Conservation (phyloP, 2,888 invertebrate species). For the Macroteleia sp. region DNA sequence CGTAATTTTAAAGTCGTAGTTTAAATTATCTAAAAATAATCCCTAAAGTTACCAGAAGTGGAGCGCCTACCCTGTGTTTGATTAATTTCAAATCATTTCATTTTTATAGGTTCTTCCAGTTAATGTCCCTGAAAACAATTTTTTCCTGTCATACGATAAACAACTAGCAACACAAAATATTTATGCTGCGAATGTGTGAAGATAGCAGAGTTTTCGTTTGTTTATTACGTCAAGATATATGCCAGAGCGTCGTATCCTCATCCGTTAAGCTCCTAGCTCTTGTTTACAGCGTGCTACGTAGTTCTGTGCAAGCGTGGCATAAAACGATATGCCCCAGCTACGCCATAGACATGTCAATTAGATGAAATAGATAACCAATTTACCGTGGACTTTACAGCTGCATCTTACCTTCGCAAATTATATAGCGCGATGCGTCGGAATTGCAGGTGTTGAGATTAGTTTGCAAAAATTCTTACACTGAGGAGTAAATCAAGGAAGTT, state of each 20-base stretch:
- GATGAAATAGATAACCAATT: conserved; percentile 21
- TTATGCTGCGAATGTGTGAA: not conserved
- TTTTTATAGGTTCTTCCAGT: too few relatives aligned
- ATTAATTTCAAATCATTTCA: too few relatives aligned
- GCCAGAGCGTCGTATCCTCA: conserved; percentile 11
- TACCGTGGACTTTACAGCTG: not conserved
- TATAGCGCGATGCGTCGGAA: not conserved
- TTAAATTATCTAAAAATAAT: too few relatives aligned
- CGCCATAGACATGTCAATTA: conserved; percentile 13
- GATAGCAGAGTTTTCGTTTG: conserved; percentile 9
- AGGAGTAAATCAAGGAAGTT: too few relatives aligned
- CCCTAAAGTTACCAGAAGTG: too few relatives aligned
- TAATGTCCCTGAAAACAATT: too few relatives aligned
- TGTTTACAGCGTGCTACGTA: conserved; percentile 2
- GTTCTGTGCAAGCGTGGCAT: conserved; percentile 11
- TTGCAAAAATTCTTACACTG: too few relatives aligned
- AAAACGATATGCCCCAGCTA: conserved; percentile 15
- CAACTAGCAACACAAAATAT: too few relatives aligned
- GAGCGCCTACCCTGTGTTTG: too few relatives aligned
- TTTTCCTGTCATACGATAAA: too few relatives aligned
- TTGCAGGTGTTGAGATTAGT: conserved; percentile 9
- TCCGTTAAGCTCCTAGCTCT: conserved; percentile 13
- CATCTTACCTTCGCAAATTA: not conserved
- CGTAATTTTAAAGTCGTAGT: too few relatives aligned
- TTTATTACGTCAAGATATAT: conserved; percentile 1